phyloP scores from a whole-genome alignment of 2,113 vertebrate genomes.

The Salvator merianae region DNA sequence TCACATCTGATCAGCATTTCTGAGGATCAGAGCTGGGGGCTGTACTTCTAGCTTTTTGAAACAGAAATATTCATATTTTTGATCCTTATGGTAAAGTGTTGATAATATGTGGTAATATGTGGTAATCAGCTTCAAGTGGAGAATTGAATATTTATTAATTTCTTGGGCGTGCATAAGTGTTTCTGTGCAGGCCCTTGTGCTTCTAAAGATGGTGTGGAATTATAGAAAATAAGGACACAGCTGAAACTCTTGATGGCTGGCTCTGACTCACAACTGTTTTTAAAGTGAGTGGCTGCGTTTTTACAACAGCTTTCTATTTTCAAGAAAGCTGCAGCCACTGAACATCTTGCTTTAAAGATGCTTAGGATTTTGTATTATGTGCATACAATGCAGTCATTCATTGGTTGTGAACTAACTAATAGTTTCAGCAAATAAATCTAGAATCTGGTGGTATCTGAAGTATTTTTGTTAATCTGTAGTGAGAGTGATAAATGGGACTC shows the following conservation, averaged over 20 bases:
- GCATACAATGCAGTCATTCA: not conserved
- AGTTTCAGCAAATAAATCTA: not conserved
- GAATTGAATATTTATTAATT: not conserved
- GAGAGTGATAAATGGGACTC: not conserved
- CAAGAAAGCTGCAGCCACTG: not conserved
- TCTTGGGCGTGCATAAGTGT: not conserved
- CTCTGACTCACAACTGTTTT: not conserved
- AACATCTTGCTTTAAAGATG: not conserved
- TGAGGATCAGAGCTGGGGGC: conserved; percentile 4
- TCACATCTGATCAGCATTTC: not conserved
- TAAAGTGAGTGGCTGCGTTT: not conserved
- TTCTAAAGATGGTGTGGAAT: not conserved
- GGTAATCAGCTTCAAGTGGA: not conserved
- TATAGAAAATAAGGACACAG: not conserved
- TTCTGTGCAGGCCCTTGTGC: not conserved
- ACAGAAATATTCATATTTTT: not conserved
- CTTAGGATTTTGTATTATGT: too few relatives aligned
- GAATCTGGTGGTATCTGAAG: too few relatives aligned
- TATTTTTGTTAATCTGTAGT: not conserved
- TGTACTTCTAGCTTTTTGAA: conserved; percentile 13
- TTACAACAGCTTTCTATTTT: not conserved
- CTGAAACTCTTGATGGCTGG: too few relatives aligned
- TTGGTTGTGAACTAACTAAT: not conserved
- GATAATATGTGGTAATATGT: not conserved
- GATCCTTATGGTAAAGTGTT: not conserved